Evolutionary conservation across 2,797 vertebrate species (phyloP), one percentile per base, ranked within the genome.

Genomic region (Anolis apletophallus): DNA sequence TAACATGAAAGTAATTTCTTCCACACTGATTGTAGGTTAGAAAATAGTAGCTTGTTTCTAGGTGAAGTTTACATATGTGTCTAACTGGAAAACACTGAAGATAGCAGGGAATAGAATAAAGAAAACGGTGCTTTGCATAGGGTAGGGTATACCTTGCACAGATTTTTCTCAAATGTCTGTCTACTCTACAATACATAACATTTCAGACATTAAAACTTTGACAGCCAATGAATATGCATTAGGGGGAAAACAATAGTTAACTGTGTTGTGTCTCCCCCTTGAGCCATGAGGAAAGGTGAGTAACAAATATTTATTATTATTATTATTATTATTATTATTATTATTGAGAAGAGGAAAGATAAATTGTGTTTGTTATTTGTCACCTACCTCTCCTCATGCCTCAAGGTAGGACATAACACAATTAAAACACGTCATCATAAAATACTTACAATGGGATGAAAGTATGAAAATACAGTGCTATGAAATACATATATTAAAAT

Each of bases 1-100:
- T 59, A 73, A 78, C 74, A 69, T 87, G 36, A 73, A 77, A 85
- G 87, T 85, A 82, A 85, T 79, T 82, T 87, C 68, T 74, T 87
- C 73, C 21, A 73, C 23, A 32, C 36, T 90, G 83, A 87, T 87
- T 81, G 46, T 13, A 87, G 71, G 87, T 72, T 72, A 61, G 17
- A 12, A 90, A 90, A 89, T 23, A 88, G 69, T 40, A 91, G 74
- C 71, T 90, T 84, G 19, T 5, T 3, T 7, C 61, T 82, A 61
- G 12, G 14, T 77, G 76, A 50, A 52, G 21, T 82, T 72, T 86
- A 52, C 32, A 90, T 74, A 84, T 34, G 4, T 19, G 5, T 80
- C 79, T 89, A 82, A 80, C 46, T 64, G 71, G 36, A 81, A 54
- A 82, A 64, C 46, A 88, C 21, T 68, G 3, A 19, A 26, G 91